phyloP scores from a whole-genome alignment of 1,140 invertebrate genomes.

The Arion vulgaris region DNA sequence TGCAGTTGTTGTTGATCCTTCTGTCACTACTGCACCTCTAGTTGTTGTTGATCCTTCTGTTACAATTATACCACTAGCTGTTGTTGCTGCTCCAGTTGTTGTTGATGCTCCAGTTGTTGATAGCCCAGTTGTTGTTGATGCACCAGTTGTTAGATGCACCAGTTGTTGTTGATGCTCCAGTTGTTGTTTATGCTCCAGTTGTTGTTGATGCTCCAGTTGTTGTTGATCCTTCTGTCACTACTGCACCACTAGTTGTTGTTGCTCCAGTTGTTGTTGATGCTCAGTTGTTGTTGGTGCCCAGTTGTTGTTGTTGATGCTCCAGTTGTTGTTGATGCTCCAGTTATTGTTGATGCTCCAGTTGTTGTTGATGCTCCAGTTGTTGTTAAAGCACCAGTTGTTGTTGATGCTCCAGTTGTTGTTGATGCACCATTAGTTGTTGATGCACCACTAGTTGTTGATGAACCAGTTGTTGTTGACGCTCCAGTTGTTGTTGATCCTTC shows the following conservation, averaged over 20 bases:
- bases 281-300: no score
- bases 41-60: background rate
- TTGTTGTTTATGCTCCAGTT: background rate
- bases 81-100: constrained; percentile 19
- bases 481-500: no score
- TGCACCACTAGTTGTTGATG: constrained; percentile 13
- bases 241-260: background rate
- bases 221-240: background rate
- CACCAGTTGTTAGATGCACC: background rate
- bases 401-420: background rate
- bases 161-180: constrained; percentile 6
- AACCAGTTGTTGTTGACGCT: background rate
- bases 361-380: background rate
- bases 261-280: background rate
- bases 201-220: constrained; percentile 21
- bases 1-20: background rate
- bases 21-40: background rate
- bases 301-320: no score
- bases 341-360: background rate
- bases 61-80: constrained; percentile 8
- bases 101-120: background rate
- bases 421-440: background rate
- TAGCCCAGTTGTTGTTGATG: constrained; percentile 1
- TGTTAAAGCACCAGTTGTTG: background rate
- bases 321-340: background rate